A percentile compares a stretch with the other conserved stretches of the same genome.
Conservation (phyloP, 2,888 invertebrate genomes). For the Conomelus anceps region DNA sequence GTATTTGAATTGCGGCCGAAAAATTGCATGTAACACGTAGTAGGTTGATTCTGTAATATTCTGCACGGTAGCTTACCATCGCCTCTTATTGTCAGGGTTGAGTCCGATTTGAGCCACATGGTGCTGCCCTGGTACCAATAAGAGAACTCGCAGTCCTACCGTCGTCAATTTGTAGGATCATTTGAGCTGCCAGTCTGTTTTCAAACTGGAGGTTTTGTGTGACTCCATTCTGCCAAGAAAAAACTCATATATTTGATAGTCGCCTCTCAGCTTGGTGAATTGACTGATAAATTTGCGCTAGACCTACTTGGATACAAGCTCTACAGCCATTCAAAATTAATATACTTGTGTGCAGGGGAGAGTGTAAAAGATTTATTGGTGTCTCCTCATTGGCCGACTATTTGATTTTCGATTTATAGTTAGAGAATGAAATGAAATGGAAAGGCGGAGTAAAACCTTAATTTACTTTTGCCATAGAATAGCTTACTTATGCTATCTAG, state of each 20-base stretch:
- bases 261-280: background rate
- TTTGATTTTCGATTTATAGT: too few relatives aligned
- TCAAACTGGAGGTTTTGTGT: background rate
- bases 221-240: background rate
- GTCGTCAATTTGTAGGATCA: background rate
- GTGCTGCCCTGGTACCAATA: background rate
- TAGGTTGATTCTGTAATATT: background rate
- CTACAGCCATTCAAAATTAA: too few relatives aligned
- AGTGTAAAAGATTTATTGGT: too few relatives aligned
- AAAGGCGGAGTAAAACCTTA: too few relatives aligned
- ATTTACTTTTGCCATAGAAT: too few relatives aligned
- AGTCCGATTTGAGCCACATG: background rate
- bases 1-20: background rate
- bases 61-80: background rate
- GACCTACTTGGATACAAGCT: background rate
- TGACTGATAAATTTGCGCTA: background rate
- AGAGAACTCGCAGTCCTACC: background rate
- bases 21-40: background rate
- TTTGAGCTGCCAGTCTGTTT: background rate
- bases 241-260: background rate
- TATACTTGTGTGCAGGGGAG: too few relatives aligned
- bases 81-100: too few relatives aligned
- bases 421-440: too few relatives aligned
- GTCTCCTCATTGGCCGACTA: too few relatives aligned
- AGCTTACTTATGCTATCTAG: background rate